Evolutionary conservation across 2,888 invertebrate species (phyloP).

Genomic region (Tuberolachnus salignus): DNA sequence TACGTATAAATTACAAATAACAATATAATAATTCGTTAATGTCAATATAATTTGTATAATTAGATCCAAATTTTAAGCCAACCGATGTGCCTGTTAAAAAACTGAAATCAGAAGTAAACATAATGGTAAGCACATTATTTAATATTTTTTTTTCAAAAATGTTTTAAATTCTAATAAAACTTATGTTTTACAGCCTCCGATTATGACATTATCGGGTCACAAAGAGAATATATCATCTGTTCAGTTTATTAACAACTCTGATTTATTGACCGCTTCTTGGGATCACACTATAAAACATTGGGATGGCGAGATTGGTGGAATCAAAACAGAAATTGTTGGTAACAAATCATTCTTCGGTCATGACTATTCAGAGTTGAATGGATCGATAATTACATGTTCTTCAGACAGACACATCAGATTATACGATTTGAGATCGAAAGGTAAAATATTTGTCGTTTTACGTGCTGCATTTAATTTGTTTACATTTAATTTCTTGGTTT

Average conservation of each 20-base stretch:
- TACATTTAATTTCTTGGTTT: not conserved
- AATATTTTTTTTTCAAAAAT: conserved; percentile 17
- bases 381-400: conserved; percentile 80
- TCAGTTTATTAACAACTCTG: conserved; percentile 79
- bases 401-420: conserved; percentile 89
- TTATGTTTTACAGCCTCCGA: conserved; percentile 70
- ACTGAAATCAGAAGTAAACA: conserved; percentile 46
- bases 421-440: conserved; percentile 88
- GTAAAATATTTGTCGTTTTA: conserved; percentile 64
- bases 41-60: not conserved
- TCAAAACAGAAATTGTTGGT: conserved; percentile 81
- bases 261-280: conserved; percentile 87
- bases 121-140: conserved; percentile 43
- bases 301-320: conserved; percentile 86
- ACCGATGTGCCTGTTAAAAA: conserved; percentile 52
- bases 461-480: not conserved
- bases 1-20: not conserved
- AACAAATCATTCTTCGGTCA: conserved; percentile 90
- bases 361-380: conserved; percentile 79
- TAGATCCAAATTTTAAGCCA: conserved; percentile 53
- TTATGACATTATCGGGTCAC: conserved; percentile 89
- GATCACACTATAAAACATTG: conserved; percentile 94
- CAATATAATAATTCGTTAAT: not conserved
- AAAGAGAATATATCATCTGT: conserved; percentile 86
- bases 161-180: conserved; percentile 58